Evolutionary conservation across 2,113 vertebrate species (phyloP), one percentile per base, ranked within the genome.

Genomic region (Amazona vittata): DNA sequence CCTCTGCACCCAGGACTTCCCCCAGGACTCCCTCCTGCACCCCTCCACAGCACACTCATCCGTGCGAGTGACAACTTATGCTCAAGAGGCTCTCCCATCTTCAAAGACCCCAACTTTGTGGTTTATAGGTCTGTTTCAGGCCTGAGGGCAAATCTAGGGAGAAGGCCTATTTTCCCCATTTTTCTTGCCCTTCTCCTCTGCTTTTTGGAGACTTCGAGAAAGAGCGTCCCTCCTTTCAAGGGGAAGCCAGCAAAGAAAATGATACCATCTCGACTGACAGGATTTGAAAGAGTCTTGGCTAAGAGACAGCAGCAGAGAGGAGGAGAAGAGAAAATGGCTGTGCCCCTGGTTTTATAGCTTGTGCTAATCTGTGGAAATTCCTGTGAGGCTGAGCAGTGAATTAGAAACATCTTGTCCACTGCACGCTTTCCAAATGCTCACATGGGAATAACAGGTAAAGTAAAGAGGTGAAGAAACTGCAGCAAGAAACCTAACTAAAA

Each of bases 11-110:
- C 15, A 4, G 24, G 10, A 5, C 8, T 70, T 39, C 14, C 28
- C 15, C 14, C 12, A 2, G 8, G 49, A 59, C 4, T 64, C 39
- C 47, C 15, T 35, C 44, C 77, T 68, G 89, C 35, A 69, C 13
- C 19, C 55, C 43, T 89, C 33, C 5, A 3, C 6, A 33, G 43
- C 44, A 84, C 29, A 12, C 14, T n/a, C 79, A 83, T 33, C 29
- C 20, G 52, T 10, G 33, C 70, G 0, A 0, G 22, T 0, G 0
- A 71, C 2, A 9, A 11, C 26, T 74, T 47, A 79, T 65, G 11
- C 50, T 75, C 41, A 2, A 29, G 52, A 10, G 35, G 22, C 4
- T 37, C 20, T 20, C 37, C 35, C 4, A 0, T 78, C 68, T 94
- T 41, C 6, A 2, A n/a, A 91, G 67, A 33, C 47, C 78, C 19